These are phyloP conservation scores for Drosophila colorata DNA, from an alignment of 2,888 invertebrate species.

Conservation along the genomic window DNA sequence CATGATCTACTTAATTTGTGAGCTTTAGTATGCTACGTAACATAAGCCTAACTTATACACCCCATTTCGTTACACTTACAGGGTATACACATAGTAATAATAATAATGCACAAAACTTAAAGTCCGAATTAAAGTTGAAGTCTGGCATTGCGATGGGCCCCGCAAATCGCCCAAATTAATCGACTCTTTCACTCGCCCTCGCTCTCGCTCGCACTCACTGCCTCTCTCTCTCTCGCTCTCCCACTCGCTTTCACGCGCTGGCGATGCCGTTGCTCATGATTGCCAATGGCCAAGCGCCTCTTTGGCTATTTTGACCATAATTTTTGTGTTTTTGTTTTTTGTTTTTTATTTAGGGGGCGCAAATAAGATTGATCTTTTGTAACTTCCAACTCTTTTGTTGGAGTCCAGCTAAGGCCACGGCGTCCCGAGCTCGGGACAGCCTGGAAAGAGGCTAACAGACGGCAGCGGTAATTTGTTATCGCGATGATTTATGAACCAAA, in stretches of 20 bases:
- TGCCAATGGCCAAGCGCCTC: constrained; percentile 63
- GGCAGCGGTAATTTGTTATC: constrained; percentile 84
- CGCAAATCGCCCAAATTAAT: constrained; percentile 69
- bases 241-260: constrained; percentile 9
- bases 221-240: constrained; percentile 19
- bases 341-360: constrained; percentile 53
- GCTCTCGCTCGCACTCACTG: neutral
- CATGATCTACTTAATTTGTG: no score
- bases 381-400: constrained; percentile 73
- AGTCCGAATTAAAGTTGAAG: constrained; percentile 43
- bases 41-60: neutral
- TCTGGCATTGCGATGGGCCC: constrained; percentile 32
- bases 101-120: constrained; percentile 58
- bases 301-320: constrained; percentile 56
- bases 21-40: neutral
- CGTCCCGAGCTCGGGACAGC: constrained; percentile 10
- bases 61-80: neutral
- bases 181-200: constrained; percentile 48
- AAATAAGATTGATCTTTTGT: constrained; percentile 82
- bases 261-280: constrained; percentile 46
- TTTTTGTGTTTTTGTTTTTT: constrained; percentile 14
- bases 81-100: constrained; percentile 61
- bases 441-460: constrained; percentile 40
- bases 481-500: constrained; percentile 84
- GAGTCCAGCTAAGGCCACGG: constrained; percentile 8